phyloP scores from a whole-genome alignment of 1,140 invertebrate species.

The Pissodes strobi region DNA sequence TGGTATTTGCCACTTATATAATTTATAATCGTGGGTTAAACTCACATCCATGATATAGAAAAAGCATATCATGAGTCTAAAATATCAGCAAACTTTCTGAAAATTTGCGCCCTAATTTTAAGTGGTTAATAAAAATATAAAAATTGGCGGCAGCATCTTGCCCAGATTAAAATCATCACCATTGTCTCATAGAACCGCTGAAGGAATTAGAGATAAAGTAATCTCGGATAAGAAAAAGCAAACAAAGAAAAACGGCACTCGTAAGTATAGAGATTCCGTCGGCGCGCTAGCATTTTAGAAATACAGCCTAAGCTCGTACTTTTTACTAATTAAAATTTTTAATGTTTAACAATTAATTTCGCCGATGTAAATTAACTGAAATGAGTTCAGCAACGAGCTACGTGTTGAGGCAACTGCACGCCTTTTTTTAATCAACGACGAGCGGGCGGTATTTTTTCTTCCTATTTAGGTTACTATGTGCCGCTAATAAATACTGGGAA shows the following conservation, averaged over 20 bases:
- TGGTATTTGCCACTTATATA: too few relatives aligned
- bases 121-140: too few relatives aligned
- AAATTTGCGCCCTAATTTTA: too few relatives aligned
- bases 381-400: constrained; percentile 22
- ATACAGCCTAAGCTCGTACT: constrained; percentile 16
- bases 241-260: constrained; percentile 11
- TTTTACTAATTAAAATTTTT: constrained; percentile 31
- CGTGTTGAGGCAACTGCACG: constrained; percentile 10
- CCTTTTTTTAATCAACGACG: constrained; percentile 24
- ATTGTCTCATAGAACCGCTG: too few relatives aligned
- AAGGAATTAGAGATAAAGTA: too few relatives aligned
- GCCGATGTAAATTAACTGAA: constrained; percentile 28
- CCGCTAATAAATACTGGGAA: constrained; percentile 16
- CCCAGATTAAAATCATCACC: too few relatives aligned
- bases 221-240: constrained; percentile 4
- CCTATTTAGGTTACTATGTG: constrained; percentile 8
- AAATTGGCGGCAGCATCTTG: too few relatives aligned
- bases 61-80: too few relatives aligned
- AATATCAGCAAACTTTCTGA: too few relatives aligned
- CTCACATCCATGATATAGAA: too few relatives aligned
- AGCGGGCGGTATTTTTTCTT: not conserved
- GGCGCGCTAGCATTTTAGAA: constrained; percentile 1
- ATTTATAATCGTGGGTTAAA: too few relatives aligned
- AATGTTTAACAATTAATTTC: constrained; percentile 30
- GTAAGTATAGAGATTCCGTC: constrained; percentile 15